phyloP scores from a whole-genome alignment of 2,888 invertebrate species.

The Pseudococcus jackbeardsleyi region DNA sequence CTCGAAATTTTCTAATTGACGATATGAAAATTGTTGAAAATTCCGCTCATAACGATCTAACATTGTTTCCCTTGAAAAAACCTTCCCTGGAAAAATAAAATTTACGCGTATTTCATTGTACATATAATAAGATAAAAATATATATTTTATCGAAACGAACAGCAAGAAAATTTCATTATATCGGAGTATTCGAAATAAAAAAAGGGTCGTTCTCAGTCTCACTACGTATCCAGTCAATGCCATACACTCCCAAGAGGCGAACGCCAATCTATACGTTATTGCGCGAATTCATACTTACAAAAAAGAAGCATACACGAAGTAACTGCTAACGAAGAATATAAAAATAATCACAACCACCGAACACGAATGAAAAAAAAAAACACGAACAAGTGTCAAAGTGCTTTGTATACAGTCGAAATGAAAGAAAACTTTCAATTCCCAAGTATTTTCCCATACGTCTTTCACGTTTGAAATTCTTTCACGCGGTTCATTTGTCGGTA shows the following conservation, averaged over 20 bases:
- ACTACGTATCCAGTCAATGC: constrained; percentile 24
- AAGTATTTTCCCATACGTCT: constrained; percentile 22
- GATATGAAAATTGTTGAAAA: background rate
- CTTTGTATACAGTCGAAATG: constrained; percentile 41
- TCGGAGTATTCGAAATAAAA: constrained; percentile 10
- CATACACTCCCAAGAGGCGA: constrained; percentile 25
- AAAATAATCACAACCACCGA: constrained; percentile 25
- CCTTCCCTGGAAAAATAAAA: background rate
- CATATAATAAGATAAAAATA: constrained; percentile 29
- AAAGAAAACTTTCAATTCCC: constrained; percentile 18
- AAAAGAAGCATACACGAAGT: constrained; percentile 40
- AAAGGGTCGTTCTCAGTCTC: constrained; percentile 26
- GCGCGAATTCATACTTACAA: constrained; percentile 48
- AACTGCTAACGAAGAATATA: constrained; percentile 33
- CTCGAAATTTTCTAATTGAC: background rate
- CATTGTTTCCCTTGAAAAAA: background rate
- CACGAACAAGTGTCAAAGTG: constrained; percentile 39
- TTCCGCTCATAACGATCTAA: background rate
- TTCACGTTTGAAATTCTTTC: constrained; percentile 18
- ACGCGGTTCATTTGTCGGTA: constrained; percentile 31
- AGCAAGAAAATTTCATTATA: constrained; percentile 43
- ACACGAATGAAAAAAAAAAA: background rate
- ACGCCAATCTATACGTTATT: constrained; percentile 32
- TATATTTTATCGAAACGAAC: constrained; percentile 28
- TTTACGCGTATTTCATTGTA: constrained; percentile 23